Base-by-base conservation (phyloP, 2,797 vertebrate genomes). In the Molossus alvarezi region DNA sequence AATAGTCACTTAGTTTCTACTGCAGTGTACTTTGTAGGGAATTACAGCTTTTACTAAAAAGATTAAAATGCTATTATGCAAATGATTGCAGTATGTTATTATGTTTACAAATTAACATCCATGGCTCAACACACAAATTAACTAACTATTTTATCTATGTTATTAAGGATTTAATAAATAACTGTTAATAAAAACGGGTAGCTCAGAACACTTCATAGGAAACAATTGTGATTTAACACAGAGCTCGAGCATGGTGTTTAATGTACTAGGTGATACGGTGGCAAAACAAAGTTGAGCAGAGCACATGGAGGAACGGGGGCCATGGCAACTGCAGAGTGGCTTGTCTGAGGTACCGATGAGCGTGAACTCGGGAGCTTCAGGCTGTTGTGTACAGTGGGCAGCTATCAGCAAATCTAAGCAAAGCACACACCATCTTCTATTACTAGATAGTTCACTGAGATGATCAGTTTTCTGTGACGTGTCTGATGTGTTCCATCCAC, bases 41-140 rank as follows among this genome's bases (percentile, higher is more conserved):
- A 99, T 99, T 98, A 99, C 98, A 98, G 98, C 98, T 98, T 98
- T 98, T 99, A 98, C 98, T 98, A 98, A 98, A 98, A 98, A 99
- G 98, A 99, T 99, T 99, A 98, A 99, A 99, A 98, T 98, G 98
- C 98, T 98, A 98, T 99, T 99, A 99, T 99, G 98, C 98, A 99
- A 99, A 98, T 99, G 98, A 98, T 98, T 99, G 98, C 98, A 98
- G 98, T 98, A 98, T 98, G 98, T 98, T 99, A 98, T 98, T 99
- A 98, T 99, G 98, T 98, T 99, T 98, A 99, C 98, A 99, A 99
- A 98, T 99, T 98, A 98, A 98, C 98, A 98, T 98, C 98, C 98
- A 98, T 98, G 98, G 98, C 98, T 98, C 98, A 98, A 98, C 98
- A 99, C 98, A 98, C 98, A 98, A 98, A 98, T 99, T 99, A 98